A percentile compares a stretch with the other conserved stretches of the same genome.
phyloP scores from a whole-genome alignment of 2,797 vertebrate species.

The Pachyuromys duprasi region DNA sequence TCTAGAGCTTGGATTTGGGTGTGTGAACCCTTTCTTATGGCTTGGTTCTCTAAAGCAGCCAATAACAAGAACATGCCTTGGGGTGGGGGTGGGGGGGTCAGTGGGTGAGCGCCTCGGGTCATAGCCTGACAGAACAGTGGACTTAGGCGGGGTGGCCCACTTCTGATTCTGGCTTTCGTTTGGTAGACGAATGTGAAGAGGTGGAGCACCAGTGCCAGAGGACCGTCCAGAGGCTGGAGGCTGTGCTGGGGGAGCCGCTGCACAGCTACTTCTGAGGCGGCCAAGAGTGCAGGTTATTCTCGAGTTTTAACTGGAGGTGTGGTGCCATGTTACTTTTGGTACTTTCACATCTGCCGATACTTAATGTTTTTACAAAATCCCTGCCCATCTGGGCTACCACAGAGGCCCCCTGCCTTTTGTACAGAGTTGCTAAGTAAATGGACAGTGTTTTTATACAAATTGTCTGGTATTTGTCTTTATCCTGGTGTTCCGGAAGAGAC shows the following conservation, averaged over 20 bases:
- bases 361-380: background rate
- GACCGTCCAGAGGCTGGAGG: constrained; percentile 94
- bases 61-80: too few species aligned
- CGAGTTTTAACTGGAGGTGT: constrained; percentile 12
- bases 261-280: constrained; percentile 95
- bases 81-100: background rate
- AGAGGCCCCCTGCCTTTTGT: background rate
- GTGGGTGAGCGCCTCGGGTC: background rate
- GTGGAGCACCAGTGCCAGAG: constrained; percentile 97
- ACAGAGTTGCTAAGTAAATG: constrained; percentile 43
- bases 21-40: background rate
- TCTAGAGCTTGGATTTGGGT: background rate
- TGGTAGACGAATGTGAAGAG: constrained; percentile 96
- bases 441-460: background rate
- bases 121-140: background rate
- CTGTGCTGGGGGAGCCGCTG: constrained; percentile 94
- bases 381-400: background rate
- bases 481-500: background rate
- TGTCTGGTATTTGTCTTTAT: background rate
- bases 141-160: background rate
- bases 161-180: background rate
- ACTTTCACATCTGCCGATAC: constrained; percentile 14
- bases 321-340: constrained; percentile 76
- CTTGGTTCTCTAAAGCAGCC: background rate
- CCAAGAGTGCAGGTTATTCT: background rate